Percentiles rank a stretch among this genome's conserved stretches.
Conservation (phyloP, 1,140 invertebrate genomes). For the Cylas formicarius region DNA sequence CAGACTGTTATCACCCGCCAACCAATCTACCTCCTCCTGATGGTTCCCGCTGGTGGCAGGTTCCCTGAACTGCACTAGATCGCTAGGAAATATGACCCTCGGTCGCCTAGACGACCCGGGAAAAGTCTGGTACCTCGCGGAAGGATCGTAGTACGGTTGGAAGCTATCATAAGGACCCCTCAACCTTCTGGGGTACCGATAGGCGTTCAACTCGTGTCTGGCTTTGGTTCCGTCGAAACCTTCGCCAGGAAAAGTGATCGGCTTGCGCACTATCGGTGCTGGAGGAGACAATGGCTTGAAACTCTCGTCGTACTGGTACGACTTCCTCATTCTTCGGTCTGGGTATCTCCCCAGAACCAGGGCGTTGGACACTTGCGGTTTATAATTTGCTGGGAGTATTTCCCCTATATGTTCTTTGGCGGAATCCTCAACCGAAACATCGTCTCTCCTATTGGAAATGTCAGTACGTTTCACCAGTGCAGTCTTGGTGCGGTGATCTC, state of each 20-base stretch:
- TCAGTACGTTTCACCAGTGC: not conserved
- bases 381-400: constrained; percentile 35
- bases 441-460: constrained; percentile 26
- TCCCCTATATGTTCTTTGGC: constrained; percentile 40
- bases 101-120: constrained; percentile 32
- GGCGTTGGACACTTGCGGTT: constrained; percentile 2
- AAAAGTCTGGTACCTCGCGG: constrained; percentile 27
- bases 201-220: constrained; percentile 24
- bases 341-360: constrained; percentile 3
- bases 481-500: not conserved
- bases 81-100: constrained; percentile 40
- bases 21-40: constrained; percentile 34
- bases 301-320: constrained; percentile 22
- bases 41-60: constrained; percentile 21
- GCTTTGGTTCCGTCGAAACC: constrained; percentile 18
- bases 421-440: constrained; percentile 20
- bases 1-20: constrained; percentile 36
- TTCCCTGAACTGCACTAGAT: constrained; percentile 39
- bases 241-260: constrained; percentile 27
- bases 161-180: constrained; percentile 21
- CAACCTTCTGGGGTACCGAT: constrained; percentile 30
- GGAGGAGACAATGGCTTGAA: constrained; percentile 14
- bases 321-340: constrained; percentile 18
- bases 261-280: constrained; percentile 16
- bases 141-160: constrained; percentile 28